Conservation (phyloP, 2,113 vertebrate species). For the Ovis canadensis region DNA sequence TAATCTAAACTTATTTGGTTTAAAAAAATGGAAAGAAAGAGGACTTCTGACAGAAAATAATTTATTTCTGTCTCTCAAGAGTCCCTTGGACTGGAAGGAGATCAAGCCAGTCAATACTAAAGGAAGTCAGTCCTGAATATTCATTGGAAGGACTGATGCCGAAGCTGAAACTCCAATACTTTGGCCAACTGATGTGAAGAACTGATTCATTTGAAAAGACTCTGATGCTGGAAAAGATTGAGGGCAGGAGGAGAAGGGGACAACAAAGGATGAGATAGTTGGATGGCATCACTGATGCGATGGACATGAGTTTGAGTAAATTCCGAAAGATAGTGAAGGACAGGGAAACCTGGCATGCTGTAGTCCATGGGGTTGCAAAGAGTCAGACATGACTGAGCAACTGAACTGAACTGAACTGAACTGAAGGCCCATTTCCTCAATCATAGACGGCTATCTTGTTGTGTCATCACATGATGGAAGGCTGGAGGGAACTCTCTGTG, state of each 20-base stretch:
- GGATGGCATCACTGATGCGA: rapidly evolving
- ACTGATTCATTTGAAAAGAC: neutral
- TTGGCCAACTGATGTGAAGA: neutral
- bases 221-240: neutral
- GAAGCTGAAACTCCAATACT: neutral
- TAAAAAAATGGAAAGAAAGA: neutral
- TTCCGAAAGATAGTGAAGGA: neutral
- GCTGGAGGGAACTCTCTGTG: neutral
- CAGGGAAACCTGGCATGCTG: neutral
- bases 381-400: neutral
- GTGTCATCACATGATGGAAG: neutral
- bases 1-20: neutral
- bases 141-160: neutral
- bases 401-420: neutral
- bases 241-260: neutral
- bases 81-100: neutral
- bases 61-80: neutral
- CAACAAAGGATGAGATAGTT: neutral
- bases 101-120: neutral
- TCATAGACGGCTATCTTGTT: neutral
- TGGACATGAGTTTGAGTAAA: neutral
- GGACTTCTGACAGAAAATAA: neutral
- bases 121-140: neutral
- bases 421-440: neutral
- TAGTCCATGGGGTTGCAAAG: neutral